Evolutionary conservation across 2,113 vertebrate genomes (phyloP).

Genomic region (Leptobrachium leishanense): DNA sequence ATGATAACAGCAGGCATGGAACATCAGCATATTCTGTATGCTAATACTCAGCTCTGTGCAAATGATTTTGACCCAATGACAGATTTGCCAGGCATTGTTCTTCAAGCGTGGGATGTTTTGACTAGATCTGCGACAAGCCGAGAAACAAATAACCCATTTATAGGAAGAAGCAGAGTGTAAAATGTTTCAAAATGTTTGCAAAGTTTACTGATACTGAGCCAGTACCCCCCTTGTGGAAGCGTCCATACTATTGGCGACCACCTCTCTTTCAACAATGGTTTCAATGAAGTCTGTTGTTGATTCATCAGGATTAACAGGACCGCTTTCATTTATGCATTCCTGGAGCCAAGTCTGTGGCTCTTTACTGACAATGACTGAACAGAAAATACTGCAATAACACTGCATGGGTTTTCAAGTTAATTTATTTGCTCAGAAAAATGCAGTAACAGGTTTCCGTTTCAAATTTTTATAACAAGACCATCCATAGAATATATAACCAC

Average conservation of each 20-base stretch:
- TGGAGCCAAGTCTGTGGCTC: neutral
- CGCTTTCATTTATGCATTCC: slow-evolving; percentile 1
- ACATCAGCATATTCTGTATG: slow-evolving; percentile 31
- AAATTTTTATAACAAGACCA: no score
- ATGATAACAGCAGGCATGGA: neutral
- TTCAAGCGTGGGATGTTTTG: slow-evolving; percentile 40
- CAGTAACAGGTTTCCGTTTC: no score
- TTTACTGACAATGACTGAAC: slow-evolving; percentile 42
- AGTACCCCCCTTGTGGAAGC: accelerated
- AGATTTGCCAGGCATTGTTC: slow-evolving; percentile 55
- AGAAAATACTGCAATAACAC: neutral
- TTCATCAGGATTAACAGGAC: accelerated
- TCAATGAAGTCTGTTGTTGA: slow-evolving; percentile 42
- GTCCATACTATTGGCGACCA: slow-evolving; percentile 19
- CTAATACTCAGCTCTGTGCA: slow-evolving; percentile 35
- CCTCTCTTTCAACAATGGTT: slow-evolving; percentile 33
- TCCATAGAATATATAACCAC: no score
- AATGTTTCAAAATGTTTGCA: slow-evolving; percentile 48
- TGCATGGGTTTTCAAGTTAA: no score
- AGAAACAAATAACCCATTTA: slow-evolving; percentile 58
- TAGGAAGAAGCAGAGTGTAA: slow-evolving; percentile 55
- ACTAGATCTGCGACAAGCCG: slow-evolving; percentile 51
- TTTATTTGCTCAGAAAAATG: no score
- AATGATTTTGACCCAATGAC: slow-evolving; percentile 45
- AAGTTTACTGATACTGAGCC: slow-evolving; percentile 47